Base-by-base conservation (phyloP, 37 sponge, comb jelly and placozoan species). In the Cliona cf. orientalis region DNA sequence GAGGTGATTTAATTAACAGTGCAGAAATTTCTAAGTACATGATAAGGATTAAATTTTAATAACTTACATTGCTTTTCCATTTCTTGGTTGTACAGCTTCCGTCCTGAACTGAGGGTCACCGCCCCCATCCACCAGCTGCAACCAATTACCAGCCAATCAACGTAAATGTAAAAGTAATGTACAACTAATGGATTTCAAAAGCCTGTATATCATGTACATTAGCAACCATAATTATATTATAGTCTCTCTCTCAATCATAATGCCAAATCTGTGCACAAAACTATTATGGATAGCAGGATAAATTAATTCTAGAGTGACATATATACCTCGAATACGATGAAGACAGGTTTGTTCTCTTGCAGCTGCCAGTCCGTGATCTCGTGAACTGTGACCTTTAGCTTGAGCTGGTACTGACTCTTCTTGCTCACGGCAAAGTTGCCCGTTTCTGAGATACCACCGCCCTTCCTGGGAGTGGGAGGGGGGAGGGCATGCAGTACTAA, bases 371-470 rank as follows among this genome's bases (percentile, higher is more conserved):
- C 72, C 19, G 19, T 59, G 39, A 71, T 29, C 63, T 78, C 79
- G 22, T 86, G 86, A 22, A 86, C n/a, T 34, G 72, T 86, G n/a
- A 88, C 83, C 64, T 81, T 69, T 35, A 81, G 53, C 62, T 86
- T 72, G 25, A 78, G 66, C 33, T 58, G 23, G 55, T 79, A 71
- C n/a, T 71, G 53, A 55, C 79, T 74, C 36, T 78, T 69, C 53
- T 86, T 86, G 33, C 26, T 3, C 45, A 85, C 46, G 7, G 46
- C 21, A 17, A 39, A 37, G 31, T 34, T 66, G 3, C 63, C 82
- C 9, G 21, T 46, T 2, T 74, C 75, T 36, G 75, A 40, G 1
- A 72, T 34, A 0, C 36, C 49, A 58, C 58, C 55, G 17, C 55
- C 39, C n/a, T 43, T 41, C 46, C 71, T 71, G 56, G 21, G 71